A percentile compares a stretch with the other conserved stretches of the same genome.
These are phyloP conservation scores for Paratrypauchen microcephalus DNA, from an alignment of 2,797 vertebrate genomes.

Conservation along the genomic window DNA sequence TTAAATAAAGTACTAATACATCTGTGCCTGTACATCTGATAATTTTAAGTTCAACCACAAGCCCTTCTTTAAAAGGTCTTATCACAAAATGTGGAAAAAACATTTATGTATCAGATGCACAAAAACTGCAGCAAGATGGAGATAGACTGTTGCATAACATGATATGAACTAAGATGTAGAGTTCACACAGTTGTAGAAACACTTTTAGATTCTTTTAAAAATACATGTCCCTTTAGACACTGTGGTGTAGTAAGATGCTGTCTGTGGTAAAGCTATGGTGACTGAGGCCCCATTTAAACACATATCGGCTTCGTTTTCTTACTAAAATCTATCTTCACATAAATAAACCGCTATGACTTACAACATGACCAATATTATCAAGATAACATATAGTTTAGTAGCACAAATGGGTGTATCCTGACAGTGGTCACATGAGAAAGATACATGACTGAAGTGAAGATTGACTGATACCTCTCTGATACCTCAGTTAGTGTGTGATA, in stretches of 20 bases:
- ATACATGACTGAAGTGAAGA: conserved; percentile 25
- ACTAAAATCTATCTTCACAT: neutral
- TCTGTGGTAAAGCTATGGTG: conserved; percentile 23
- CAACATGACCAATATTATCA: neutral
- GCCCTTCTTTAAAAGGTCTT: conserved; percentile 4
- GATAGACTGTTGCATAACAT: conserved; percentile 47
- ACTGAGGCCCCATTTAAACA: conserved; percentile 4
- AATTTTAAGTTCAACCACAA: conserved; percentile 19
- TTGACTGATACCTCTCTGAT: conserved; percentile 23
- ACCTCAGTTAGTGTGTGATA: conserved; percentile 5
- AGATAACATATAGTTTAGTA: neutral
- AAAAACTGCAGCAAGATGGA: conserved; percentile 6
- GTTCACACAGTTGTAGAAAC: conserved; percentile 15
- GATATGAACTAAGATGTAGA: neutral
- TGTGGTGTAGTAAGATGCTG: conserved; percentile 34
- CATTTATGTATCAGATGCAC: conserved; percentile 28
- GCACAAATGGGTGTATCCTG: conserved; percentile 29
- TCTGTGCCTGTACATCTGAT: conserved; percentile 7
- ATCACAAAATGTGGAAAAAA: conserved; percentile 34
- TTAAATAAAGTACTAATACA: neutral
- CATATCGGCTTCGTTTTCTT: conserved; percentile 25
- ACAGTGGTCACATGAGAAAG: conserved; percentile 17
- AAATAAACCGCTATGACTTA: neutral
- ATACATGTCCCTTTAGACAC: conserved; percentile 22
- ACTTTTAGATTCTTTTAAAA: conserved; percentile 22